Percentiles rank a stretch among this genome's conserved stretches.
These are phyloP conservation scores for Cryptophagus acutangulus DNA, from an alignment of 2,888 invertebrate genomes.

Conservation along the genomic window DNA sequence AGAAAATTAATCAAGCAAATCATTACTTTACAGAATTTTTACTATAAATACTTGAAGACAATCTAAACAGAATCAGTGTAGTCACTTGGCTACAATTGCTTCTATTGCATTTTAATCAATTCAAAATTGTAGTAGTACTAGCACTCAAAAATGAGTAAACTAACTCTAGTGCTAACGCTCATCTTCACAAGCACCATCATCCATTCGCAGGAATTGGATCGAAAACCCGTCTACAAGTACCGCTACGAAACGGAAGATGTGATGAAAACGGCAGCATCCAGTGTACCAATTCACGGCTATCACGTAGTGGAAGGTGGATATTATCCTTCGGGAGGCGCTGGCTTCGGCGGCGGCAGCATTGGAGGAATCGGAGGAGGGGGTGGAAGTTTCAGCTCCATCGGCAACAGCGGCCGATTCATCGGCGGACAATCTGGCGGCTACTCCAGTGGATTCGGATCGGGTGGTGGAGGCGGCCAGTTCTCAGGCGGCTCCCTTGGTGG, in stretches of 20 bases:
- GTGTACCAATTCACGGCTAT: slow-evolving; percentile 50
- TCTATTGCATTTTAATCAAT: background rate
- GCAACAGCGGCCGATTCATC: slow-evolving; percentile 40
- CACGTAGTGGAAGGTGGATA: slow-evolving; percentile 58
- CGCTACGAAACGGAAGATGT: slow-evolving; percentile 44
- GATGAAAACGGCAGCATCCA: slow-evolving; percentile 43
- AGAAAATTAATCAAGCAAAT: slow-evolving; percentile 26
- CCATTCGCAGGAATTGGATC: slow-evolving; percentile 13
- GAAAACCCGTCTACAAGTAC: slow-evolving; percentile 41
- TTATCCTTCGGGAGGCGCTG: slow-evolving; percentile 44
- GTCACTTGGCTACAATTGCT: no score
- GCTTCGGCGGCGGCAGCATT: slow-evolving; percentile 26
- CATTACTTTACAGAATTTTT: slow-evolving; percentile 19
- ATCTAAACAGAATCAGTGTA: background rate
- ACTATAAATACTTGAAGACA: slow-evolving; percentile 2
- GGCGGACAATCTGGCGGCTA: slow-evolving; percentile 36
- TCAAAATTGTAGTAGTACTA: no score
- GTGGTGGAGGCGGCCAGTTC: slow-evolving; percentile 11
- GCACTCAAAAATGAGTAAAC: slow-evolving; percentile 15
- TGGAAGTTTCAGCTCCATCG: slow-evolving; percentile 3
- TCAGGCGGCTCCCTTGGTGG: background rate
- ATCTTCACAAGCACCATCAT: no score
- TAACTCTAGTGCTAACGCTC: slow-evolving; percentile 17
- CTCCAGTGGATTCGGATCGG: slow-evolving; percentile 31
- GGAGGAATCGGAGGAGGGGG: slow-evolving; percentile 33